A percentile compares a stretch with the other conserved stretches of the same genome.
Evolutionary conservation across 2,113 vertebrate genomes (phyloP).

Genomic region (Danio rerio): DNA sequence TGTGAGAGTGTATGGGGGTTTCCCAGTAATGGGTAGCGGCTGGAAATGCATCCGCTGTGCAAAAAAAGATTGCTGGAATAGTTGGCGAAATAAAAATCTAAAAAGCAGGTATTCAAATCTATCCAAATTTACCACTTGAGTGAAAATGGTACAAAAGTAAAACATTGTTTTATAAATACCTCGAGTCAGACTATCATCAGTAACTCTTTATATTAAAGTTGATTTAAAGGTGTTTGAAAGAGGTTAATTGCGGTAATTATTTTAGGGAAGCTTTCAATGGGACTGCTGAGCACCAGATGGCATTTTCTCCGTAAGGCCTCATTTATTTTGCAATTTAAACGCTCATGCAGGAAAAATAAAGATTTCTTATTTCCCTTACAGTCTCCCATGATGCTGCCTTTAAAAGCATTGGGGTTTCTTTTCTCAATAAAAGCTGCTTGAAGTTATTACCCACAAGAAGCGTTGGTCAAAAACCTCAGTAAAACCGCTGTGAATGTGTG

Average conservation of each 20-base stretch:
- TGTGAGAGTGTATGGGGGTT: too few species aligned
- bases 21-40: too few species aligned
- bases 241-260: conserved; percentile 55
- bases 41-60: too few species aligned
- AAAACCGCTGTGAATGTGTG: conserved; percentile 37
- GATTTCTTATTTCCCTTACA: not conserved
- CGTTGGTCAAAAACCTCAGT: not conserved
- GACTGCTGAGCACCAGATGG: conserved; percentile 41
- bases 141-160: not conserved
- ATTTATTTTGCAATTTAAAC: conserved; percentile 33
- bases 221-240: conserved; percentile 46
- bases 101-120: not conserved
- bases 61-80: too few species aligned
- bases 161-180: not conserved
- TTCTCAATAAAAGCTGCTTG: conserved; percentile 19
- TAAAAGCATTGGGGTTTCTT: not conserved
- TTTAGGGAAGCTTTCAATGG: conserved; percentile 32
- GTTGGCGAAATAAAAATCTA: not conserved
- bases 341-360: conserved; percentile 10
- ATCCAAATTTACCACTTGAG: not conserved
- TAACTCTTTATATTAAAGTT: conserved; percentile 40
- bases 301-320: conserved; percentile 29
- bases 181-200: conserved; percentile 40
- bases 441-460: conserved; percentile 1
- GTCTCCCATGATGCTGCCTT: not conserved